Conservation (phyloP, 2,797 vertebrate genomes). For the Poecilia gillii region DNA sequence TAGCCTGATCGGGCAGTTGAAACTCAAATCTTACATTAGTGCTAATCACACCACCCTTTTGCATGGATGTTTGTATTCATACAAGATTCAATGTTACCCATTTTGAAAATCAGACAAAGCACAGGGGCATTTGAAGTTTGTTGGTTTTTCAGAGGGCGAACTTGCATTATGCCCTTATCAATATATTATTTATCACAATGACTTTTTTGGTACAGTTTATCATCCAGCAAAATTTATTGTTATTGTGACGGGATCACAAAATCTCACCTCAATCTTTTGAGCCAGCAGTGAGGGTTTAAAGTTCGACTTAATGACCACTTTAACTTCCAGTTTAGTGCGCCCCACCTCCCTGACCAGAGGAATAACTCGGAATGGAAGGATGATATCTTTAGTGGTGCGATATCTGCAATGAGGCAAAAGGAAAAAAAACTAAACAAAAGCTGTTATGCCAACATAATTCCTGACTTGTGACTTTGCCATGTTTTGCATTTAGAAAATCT, state of each 20-base stretch:
- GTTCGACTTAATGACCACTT: constrained; percentile 99
- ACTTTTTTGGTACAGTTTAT: no score
- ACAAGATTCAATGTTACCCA: not conserved
- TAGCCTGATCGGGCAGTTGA: not conserved
- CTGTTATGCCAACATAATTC: not conserved
- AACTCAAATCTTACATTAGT: not conserved
- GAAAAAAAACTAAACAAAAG: not conserved
- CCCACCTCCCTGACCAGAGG: constrained; percentile 97
- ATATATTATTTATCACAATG: no score
- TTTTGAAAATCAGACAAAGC: not conserved
- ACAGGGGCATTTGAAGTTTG: not conserved
- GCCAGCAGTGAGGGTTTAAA: constrained; percentile 98
- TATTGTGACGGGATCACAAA: no score
- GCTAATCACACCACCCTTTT: not conserved
- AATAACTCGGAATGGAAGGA: constrained; percentile 97
- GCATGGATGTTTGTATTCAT: not conserved
- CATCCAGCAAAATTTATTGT: no score
- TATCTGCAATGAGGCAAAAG: constrained; percentile 80
- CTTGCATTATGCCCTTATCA: no score
- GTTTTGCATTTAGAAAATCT: not conserved
- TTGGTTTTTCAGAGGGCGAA: no score
- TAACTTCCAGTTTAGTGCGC: constrained; percentile 97
- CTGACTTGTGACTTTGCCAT: not conserved
- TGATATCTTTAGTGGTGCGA: constrained; percentile 99
- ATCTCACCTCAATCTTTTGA: constrained; percentile 96